Conservation (phyloP, 30 jellyfish, hydroid and myxozoan genomes). For the Chironex yamaguchii region DNA sequence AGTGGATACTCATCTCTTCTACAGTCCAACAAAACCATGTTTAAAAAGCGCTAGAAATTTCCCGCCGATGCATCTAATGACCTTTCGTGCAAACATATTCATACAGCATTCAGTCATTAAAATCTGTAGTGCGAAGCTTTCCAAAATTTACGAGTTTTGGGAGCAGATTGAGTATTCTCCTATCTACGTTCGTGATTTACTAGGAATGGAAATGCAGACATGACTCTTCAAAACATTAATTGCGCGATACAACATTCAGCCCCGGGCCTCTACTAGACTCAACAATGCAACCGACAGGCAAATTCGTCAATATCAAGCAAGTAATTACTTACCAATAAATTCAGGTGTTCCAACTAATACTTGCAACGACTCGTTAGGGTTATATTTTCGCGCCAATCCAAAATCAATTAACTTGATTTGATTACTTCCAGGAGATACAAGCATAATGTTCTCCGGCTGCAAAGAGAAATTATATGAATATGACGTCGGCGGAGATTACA, state of each 20-base stretch:
- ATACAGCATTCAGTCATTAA: no score
- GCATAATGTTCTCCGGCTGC: conserved; percentile 98
- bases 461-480: not conserved
- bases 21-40: no score
- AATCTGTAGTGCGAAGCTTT: no score
- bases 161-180: no score
- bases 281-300: not conserved
- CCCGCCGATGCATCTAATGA: no score
- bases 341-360: conserved; percentile 98
- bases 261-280: not conserved
- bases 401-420: conserved; percentile 96
- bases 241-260: not conserved
- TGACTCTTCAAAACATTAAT: not conserved
- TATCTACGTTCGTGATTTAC: no score
- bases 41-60: no score
- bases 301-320: no score
- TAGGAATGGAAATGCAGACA: not conserved
- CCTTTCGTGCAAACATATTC: no score
- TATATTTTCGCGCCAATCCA: conserved; percentile 92
- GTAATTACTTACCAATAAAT: conserved; percentile 76
- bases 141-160: no score
- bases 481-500: not conserved
- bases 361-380: conserved; percentile 86
- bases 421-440: conserved; percentile 91
- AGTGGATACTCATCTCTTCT: no score